A percentile compares a stretch with the other conserved stretches of the same genome.
Conservation (phyloP, 1,140 invertebrate genomes). For the Heliconius nattereri region DNA sequence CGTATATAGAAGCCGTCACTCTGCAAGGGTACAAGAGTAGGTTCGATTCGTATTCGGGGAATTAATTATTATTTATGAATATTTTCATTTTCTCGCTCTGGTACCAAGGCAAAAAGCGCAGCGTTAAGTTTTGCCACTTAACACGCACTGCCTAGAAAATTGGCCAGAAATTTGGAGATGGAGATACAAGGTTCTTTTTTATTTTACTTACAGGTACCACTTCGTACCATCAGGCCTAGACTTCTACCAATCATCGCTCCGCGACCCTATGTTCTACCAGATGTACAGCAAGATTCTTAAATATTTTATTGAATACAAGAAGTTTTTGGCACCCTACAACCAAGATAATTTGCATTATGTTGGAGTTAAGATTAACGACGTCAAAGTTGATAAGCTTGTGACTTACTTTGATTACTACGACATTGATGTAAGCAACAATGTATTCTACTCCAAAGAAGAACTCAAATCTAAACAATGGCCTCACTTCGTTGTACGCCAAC, state of each 20-base stretch:
- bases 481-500: slow-evolving; percentile 67
- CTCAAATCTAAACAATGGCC: slow-evolving; percentile 45
- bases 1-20: too few relatives aligned
- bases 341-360: slow-evolving; percentile 83
- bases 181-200: not conserved
- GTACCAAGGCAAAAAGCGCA: too few relatives aligned
- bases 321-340: slow-evolving; percentile 77
- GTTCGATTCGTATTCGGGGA: too few relatives aligned
- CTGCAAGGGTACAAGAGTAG: too few relatives aligned
- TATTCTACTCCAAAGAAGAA: slow-evolving; percentile 43
- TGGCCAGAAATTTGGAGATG: too few relatives aligned
- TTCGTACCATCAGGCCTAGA: slow-evolving; percentile 79
- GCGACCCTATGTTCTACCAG: slow-evolving; percentile 86
- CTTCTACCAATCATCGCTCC: slow-evolving; percentile 81
- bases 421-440: slow-evolving; percentile 74
- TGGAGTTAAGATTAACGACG: slow-evolving; percentile 84
- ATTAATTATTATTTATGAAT: too few relatives aligned
- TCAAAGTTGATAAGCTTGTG: slow-evolving; percentile 83
- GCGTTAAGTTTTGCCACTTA: too few relatives aligned
- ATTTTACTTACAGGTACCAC: slow-evolving; percentile 54
- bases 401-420: slow-evolving; percentile 84
- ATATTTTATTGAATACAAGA: slow-evolving; percentile 81
- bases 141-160: too few relatives aligned
- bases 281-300: slow-evolving; percentile 84
- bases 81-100: too few relatives aligned